A percentile compares a stretch with the other conserved stretches of the same genome.
phyloP scores from a whole-genome alignment of 2,797 vertebrate species.

The Chromobotia macracanthus region DNA sequence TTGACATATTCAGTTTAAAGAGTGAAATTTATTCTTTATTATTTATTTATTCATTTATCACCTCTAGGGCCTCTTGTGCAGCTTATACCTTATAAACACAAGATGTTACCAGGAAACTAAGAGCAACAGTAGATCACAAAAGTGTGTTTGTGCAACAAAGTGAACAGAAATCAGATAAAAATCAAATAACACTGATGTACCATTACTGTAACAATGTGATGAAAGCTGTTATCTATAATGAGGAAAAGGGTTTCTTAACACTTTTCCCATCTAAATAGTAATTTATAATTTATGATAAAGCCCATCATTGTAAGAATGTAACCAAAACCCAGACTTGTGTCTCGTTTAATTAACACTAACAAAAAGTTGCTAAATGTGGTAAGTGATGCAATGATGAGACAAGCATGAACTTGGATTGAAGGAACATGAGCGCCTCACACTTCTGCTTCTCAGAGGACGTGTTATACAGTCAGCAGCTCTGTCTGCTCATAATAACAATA shows the following conservation, averaged over 20 bases:
- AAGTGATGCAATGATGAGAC: neutral
- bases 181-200: conserved; percentile 58
- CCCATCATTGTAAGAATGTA: neutral
- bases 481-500: neutral
- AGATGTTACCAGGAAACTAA: conserved; percentile 66
- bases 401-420: no score
- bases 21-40: no score
- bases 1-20: neutral
- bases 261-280: no score
- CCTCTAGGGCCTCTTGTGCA: conserved; percentile 43
- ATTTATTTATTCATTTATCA: neutral
- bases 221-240: neutral
- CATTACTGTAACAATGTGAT: neutral
- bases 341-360: no score
- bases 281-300: no score
- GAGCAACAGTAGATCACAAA: conserved; percentile 59
- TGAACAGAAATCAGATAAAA: conserved; percentile 59
- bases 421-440: no score
- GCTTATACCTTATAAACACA: conserved; percentile 63
- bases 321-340: no score
- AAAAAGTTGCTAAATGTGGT: no score
- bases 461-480: no score
- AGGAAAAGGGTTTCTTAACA: no score
- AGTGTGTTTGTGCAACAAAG: conserved; percentile 17
- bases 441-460: no score